phyloP scores from a whole-genome alignment of 2,113 vertebrate species.

The Lampris megalopsis region DNA sequence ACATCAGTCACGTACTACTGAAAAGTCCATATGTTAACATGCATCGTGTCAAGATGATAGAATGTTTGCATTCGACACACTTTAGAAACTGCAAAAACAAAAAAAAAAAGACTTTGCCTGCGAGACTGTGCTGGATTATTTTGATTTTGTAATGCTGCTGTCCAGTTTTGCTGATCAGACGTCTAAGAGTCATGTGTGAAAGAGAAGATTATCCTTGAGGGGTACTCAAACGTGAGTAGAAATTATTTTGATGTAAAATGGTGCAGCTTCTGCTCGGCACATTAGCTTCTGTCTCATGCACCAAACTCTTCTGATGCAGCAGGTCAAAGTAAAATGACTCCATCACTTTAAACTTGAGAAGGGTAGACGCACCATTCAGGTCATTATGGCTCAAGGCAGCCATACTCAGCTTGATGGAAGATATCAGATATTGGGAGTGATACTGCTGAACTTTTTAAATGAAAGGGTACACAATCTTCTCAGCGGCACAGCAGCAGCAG shows the following conservation, averaged over 20 bases:
- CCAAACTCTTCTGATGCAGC: constrained; percentile 19
- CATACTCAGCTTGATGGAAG: constrained; percentile 21
- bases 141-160: not conserved
- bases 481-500: not conserved
- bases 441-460: constrained; percentile 26
- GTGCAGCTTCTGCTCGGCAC: constrained; percentile 1
- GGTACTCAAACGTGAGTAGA: constrained; percentile 17
- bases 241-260: constrained; percentile 26
- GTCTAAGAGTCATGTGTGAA: constrained; percentile 6
- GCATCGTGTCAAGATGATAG: no score
- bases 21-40: no score
- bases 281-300: constrained; percentile 12
- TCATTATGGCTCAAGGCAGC: constrained; percentile 19
- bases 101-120: no score
- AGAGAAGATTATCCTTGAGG: constrained; percentile 33
- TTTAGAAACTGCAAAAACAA: no score
- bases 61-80: no score
- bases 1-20: no score
- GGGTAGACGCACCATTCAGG: constrained; percentile 17
- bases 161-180: constrained; percentile 18
- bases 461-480: constrained; percentile 1
- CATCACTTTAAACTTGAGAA: constrained; percentile 38
- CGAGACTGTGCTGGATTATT: no score
- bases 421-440: constrained; percentile 31
- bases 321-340: constrained; percentile 39